A percentile compares a stretch with the other conserved stretches of the same genome.
Conservation (phyloP, 2,113 vertebrate genomes). For the Eretmochelys imbricata region DNA sequence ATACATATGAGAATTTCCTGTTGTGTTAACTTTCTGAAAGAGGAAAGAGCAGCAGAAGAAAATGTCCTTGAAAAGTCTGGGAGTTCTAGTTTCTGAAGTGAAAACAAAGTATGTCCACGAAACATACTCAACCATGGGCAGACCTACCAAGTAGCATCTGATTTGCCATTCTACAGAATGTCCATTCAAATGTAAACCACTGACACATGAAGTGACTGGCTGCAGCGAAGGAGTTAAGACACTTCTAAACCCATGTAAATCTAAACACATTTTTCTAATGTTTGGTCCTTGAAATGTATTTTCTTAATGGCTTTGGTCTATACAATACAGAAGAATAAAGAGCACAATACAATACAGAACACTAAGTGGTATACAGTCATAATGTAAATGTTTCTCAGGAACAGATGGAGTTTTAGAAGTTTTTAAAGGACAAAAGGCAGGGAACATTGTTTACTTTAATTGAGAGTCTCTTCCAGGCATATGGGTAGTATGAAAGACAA, state of each 20-base stretch:
- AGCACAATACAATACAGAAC: not conserved
- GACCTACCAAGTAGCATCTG: not conserved
- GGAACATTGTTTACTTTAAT: slow-evolving; percentile 25
- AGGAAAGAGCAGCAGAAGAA: not conserved
- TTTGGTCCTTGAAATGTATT: not conserved
- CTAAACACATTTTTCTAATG: not conserved
- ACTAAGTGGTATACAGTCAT: not conserved
- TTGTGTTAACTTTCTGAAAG: not conserved
- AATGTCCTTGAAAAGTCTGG: not conserved
- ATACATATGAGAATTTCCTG: not conserved
- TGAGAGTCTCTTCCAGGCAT: not conserved
- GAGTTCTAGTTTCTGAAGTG: not conserved
- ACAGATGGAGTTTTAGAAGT: not conserved
- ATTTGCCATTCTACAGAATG: not conserved
- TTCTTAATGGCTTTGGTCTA: not conserved
- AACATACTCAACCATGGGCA: not conserved
- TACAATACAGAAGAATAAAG: not conserved
- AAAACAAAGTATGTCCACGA: not conserved
- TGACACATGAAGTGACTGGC: not conserved
- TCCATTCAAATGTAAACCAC: not conserved
- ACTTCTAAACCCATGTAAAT: not conserved
- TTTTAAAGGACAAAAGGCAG: not conserved
- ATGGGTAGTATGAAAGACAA: not conserved
- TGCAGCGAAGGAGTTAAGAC: not conserved
- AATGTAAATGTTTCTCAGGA: not conserved